These are phyloP conservation scores for Hycleus phaleratus DNA, from an alignment of 1,140 invertebrate genomes.

Conservation along the genomic window DNA sequence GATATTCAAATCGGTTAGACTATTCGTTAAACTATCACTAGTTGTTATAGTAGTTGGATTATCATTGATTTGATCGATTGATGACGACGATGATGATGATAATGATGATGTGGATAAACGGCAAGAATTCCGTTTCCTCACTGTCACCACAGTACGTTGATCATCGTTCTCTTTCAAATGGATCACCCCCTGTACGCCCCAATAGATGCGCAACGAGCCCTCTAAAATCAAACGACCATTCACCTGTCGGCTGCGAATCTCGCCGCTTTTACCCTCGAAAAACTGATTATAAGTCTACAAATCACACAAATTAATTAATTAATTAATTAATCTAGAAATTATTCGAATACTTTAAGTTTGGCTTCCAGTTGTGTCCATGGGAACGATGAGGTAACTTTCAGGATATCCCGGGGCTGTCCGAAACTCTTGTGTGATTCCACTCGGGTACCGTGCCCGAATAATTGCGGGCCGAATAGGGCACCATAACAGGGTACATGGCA, in stretches of 20 bases:
- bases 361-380: constrained; percentile 66
- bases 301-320: neutral
- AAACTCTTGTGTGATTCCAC: constrained; percentile 82
- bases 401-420: constrained; percentile 55
- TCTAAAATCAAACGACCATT: constrained; percentile 72
- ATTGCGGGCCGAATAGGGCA: constrained; percentile 76
- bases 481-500: constrained; percentile 88
- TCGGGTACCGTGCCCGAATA: constrained; percentile 80
- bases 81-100: too few species aligned
- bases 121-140: constrained; percentile 62
- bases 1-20: constrained; percentile 29
- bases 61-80: constrained; percentile 21
- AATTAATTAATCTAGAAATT: too few species aligned
- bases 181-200: constrained; percentile 77
- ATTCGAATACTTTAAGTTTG: constrained; percentile 55
- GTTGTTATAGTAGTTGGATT: constrained; percentile 30
- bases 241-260: constrained; percentile 66
- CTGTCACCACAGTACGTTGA: constrained; percentile 63
- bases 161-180: constrained; percentile 83
- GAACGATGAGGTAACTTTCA: constrained; percentile 38
- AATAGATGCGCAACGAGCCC: constrained; percentile 73
- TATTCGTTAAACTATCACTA: constrained; percentile 21
- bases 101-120: constrained; percentile 34
- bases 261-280: constrained; percentile 70
- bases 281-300: constrained; percentile 60